A percentile compares a stretch with the other conserved stretches of the same genome.
Conservation (phyloP, 2,113 vertebrate species). For the Nesoenas mayeri region DNA sequence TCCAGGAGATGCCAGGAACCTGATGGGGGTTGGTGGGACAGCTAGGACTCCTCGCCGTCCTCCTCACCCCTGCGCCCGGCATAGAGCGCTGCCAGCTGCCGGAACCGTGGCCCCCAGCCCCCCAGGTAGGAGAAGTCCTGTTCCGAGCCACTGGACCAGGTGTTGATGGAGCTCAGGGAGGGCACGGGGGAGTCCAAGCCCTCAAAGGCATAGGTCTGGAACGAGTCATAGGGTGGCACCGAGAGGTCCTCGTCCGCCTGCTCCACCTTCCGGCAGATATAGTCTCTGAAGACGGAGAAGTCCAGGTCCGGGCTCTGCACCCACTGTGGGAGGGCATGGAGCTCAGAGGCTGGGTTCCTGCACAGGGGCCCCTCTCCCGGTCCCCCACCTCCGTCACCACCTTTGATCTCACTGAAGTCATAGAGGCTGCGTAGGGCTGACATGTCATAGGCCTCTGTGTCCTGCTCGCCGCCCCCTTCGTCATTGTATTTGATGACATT, state of each 20-base stretch:
- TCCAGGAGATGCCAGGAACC: rapidly evolving
- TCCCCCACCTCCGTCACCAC: constrained; percentile 73
- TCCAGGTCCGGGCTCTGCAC: constrained; percentile 82
- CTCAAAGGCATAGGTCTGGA: constrained; percentile 98
- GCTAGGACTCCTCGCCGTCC: constrained; percentile 87
- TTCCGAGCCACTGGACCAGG: constrained; percentile 89
- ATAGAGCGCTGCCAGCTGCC: constrained; percentile 93
- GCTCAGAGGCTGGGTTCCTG: constrained; percentile 72
- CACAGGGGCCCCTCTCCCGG: constrained; percentile 50
- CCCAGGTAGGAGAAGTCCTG: constrained; percentile 97
- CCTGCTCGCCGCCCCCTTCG: constrained; percentile 96
- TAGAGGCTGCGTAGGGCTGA: constrained; percentile 95
- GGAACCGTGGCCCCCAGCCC: constrained; percentile 94
- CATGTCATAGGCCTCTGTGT: constrained; percentile 99
- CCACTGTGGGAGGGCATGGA: constrained; percentile 87
- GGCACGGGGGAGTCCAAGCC: constrained; percentile 88
- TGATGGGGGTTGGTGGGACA: background rate
- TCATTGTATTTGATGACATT: constrained; percentile 99
- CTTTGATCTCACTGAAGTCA: constrained; percentile 91
- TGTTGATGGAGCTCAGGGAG: constrained; percentile 96
- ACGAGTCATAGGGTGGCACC: constrained; percentile 96
- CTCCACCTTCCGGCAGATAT: constrained; percentile 95
- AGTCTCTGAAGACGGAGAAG: constrained; percentile 95
- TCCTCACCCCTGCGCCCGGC: constrained; percentile 80
- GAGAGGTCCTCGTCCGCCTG: constrained; percentile 92